Evolutionary conservation across 2,797 vertebrate genomes (phyloP).

Genomic region (Euthynnus affinis): DNA sequence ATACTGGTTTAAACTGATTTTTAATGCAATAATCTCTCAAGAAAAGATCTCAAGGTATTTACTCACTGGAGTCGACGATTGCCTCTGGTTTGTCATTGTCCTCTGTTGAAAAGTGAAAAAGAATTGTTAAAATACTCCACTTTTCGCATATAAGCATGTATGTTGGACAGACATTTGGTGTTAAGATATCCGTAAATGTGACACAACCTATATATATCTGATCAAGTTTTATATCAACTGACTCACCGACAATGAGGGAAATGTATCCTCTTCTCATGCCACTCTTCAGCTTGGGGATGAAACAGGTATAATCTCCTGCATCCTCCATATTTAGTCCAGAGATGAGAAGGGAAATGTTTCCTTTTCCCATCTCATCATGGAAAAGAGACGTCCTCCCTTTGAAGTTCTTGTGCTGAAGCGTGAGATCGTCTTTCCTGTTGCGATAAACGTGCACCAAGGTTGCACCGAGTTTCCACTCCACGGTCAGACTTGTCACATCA

Average conservation of each 20-base stretch:
- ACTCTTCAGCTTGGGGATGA: not conserved
- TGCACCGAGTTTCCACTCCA: not conserved
- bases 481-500: not conserved
- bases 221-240: too few species aligned
- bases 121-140: too few species aligned
- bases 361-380: not conserved
- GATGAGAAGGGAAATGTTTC: conserved; percentile 33
- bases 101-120: too few species aligned
- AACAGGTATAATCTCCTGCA: conserved; percentile 25
- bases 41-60: too few species aligned
- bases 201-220: too few species aligned
- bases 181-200: too few species aligned
- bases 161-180: too few species aligned
- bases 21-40: too few species aligned
- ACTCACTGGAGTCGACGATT: too few species aligned
- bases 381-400: conserved; percentile 1
- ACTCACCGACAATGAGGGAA: not conserved
- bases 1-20: too few species aligned
- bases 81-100: too few species aligned
- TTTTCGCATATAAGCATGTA: too few species aligned
- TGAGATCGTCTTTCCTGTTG: fast-evolving
- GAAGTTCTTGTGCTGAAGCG: not conserved
- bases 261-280: not conserved
- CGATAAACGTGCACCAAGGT: not conserved
- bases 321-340: not conserved